Percentiles rank a stretch among this genome's conserved stretches.
Conservation (phyloP, 2,888 invertebrate species). For the Didymodactylos carnosus region DNA sequence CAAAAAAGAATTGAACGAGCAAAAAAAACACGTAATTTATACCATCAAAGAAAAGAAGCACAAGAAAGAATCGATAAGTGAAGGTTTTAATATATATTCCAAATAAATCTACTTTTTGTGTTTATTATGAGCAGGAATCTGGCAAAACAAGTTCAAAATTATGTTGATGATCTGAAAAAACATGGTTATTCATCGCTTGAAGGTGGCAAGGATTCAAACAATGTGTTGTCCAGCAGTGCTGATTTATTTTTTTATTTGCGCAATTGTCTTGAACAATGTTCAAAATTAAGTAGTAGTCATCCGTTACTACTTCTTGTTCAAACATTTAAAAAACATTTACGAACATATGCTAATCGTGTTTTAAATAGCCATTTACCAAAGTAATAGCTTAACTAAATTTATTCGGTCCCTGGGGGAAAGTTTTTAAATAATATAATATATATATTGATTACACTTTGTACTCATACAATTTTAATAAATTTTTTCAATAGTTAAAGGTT, state of each 20-base stretch:
- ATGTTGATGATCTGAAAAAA: slow-evolving; percentile 35
- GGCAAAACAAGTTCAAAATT: slow-evolving; percentile 61
- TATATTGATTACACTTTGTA: too few species aligned
- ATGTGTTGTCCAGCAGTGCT: slow-evolving; percentile 68
- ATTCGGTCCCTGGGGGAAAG: too few species aligned
- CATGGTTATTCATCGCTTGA: slow-evolving; percentile 22
- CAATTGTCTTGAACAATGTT: slow-evolving; percentile 74
- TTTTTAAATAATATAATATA: too few species aligned
- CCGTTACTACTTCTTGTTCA: slow-evolving; percentile 68
- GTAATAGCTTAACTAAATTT: too few species aligned
- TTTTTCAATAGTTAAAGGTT: background rate
- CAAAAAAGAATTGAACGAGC: too few species aligned
- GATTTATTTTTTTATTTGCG: slow-evolving; percentile 87
- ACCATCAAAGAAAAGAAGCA: too few species aligned
- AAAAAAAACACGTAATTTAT: too few species aligned
- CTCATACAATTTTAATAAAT: slow-evolving; percentile 19
- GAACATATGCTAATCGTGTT: slow-evolving; percentile 63
- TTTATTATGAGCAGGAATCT: slow-evolving; percentile 45
- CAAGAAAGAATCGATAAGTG: too few species aligned
- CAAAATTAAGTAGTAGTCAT: slow-evolving; percentile 60
- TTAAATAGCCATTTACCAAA: slow-evolving; percentile 63
- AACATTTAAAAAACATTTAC: slow-evolving; percentile 76
- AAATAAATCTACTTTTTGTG: background rate
- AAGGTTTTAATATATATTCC: too few species aligned
- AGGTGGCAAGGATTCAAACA: slow-evolving; percentile 33